A percentile compares a stretch with the other conserved stretches of the same genome.
Conservation (phyloP, 2,797 vertebrate species). For the Echiichthys vipera region DNA sequence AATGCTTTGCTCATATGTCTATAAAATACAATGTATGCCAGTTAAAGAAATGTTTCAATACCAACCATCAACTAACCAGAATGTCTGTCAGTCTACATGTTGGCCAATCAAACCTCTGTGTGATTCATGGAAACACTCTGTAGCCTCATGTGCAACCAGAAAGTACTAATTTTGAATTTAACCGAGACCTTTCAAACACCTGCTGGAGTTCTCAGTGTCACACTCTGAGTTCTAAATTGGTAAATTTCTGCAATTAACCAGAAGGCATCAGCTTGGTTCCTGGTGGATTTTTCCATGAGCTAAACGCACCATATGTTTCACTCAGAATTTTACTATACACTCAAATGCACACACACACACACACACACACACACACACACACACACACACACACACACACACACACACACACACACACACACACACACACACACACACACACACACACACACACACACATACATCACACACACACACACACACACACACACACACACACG, state of each 20-base stretch:
- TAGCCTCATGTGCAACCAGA: conserved; percentile 34
- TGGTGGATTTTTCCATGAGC: conserved; percentile 67
- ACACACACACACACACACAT: conserved; percentile 12
- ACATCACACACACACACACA: conserved; percentile 22
- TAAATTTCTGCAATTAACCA: conserved; percentile 78
- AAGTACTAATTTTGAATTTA: conserved; percentile 32
- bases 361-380: conserved; percentile 10
- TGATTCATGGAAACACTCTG: conserved; percentile 29
- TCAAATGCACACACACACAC: conserved; percentile 12
- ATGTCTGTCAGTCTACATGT: not conserved
- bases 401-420: conserved; percentile 28
- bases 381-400: conserved; percentile 9
- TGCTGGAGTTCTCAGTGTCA: conserved; percentile 68
- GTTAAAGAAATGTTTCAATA: not conserved
- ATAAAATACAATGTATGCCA: not conserved
- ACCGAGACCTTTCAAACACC: conserved; percentile 63
- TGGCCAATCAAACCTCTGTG: conserved; percentile 8
- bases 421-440: not conserved
- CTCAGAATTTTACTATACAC: conserved; percentile 47
- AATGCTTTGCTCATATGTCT: not conserved
- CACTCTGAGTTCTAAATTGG: conserved; percentile 68
- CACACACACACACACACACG: conserved; percentile 4
- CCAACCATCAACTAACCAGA: not conserved
- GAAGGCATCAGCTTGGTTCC: conserved; percentile 72
- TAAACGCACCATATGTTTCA: conserved; percentile 76